phyloP scores from a whole-genome alignment of 2,113 vertebrate genomes.

The Grammomys dolichurus region DNA sequence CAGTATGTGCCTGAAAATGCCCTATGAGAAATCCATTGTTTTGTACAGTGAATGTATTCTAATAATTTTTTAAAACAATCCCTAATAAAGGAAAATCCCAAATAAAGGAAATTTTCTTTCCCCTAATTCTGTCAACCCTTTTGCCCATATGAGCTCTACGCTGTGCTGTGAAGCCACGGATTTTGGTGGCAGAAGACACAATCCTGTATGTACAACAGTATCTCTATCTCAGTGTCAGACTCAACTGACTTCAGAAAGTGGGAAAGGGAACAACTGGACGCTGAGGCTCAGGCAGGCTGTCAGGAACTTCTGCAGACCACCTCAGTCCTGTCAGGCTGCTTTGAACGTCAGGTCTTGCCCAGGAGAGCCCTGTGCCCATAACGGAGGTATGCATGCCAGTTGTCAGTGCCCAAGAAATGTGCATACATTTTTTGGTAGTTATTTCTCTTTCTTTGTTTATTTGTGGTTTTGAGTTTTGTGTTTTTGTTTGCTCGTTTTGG shows the following conservation, averaged over 20 bases:
- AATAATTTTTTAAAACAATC: not conserved
- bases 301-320: not conserved
- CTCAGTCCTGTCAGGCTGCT: not conserved
- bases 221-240: not conserved
- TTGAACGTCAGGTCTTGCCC: not conserved
- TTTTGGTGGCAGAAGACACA: not conserved
- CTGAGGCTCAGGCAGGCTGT: not conserved
- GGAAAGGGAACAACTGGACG: not conserved
- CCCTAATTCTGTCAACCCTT: slow-evolving; percentile 3
- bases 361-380: not conserved
- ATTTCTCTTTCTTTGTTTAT: slow-evolving; percentile 11
- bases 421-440: not conserved
- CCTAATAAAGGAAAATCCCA: not conserved
- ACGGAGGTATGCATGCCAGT: not conserved
- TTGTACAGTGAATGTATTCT: not conserved
- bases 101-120: not conserved
- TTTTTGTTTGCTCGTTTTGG: not conserved
- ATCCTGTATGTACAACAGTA: not conserved
- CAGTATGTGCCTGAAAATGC: not conserved
- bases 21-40: not conserved
- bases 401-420: not conserved
- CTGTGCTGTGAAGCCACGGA: not conserved
- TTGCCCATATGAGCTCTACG: not conserved
- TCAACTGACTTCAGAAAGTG: not conserved
- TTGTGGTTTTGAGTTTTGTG: not conserved